Percentiles rank a stretch among this genome's conserved stretches.
Evolutionary conservation across 2,888 invertebrate genomes (phyloP).

Genomic region (Rotaria magnacalcarata): DNA sequence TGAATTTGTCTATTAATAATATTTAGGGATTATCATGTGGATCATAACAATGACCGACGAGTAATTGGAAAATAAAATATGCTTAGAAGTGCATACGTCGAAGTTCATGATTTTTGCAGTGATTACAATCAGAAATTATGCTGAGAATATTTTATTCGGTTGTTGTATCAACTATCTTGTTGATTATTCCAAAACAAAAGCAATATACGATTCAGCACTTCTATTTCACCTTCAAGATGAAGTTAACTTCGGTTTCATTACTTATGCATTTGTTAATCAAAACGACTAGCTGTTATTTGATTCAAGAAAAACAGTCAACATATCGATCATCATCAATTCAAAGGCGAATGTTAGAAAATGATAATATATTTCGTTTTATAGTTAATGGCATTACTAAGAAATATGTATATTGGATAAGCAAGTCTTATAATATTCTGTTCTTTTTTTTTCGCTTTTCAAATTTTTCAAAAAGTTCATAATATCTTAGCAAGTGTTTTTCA

Average conservation of each 20-base stretch:
- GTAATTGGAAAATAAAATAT: too few relatives aligned
- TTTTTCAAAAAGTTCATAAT: not conserved
- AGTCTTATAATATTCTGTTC: not conserved
- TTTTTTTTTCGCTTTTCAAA: not conserved
- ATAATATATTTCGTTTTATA: not conserved
- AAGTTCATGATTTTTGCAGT: not conserved
- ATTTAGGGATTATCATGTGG: not conserved
- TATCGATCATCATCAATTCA: not conserved
- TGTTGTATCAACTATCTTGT: too few relatives aligned
- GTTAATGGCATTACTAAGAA: not conserved
- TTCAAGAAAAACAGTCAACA: not conserved
- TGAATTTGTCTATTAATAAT: not conserved
- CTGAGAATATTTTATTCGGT: too few relatives aligned
- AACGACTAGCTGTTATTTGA: not conserved
- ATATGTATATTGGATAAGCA: not conserved
- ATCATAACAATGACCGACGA: too few relatives aligned
- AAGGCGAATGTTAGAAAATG: not conserved
- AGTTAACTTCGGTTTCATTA: not conserved
- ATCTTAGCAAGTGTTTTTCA: not conserved
- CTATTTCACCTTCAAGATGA: not conserved
- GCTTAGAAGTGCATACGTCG: too few relatives aligned
- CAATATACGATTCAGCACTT: not conserved
- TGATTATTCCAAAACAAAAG: not conserved
- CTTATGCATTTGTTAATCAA: not conserved
- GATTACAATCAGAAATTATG: too few relatives aligned